These are phyloP conservation scores for Zosterops lateralis DNA, from an alignment of 2,113 vertebrate species.

Conservation along the genomic window DNA sequence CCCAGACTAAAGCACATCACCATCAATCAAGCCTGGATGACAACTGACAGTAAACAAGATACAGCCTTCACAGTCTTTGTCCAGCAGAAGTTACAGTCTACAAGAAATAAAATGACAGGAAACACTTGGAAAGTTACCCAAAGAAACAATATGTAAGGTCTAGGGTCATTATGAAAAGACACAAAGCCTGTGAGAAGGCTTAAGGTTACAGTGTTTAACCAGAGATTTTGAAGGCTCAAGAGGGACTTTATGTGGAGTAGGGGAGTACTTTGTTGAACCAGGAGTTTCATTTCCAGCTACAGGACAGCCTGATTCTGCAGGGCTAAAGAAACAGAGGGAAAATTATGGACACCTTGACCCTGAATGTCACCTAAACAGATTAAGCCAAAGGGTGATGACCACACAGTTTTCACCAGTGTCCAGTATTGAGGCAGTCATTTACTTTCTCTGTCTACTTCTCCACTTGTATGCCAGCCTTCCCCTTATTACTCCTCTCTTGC, in stretches of 20 bases:
- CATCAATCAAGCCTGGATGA: background rate
- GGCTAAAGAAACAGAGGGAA: background rate
- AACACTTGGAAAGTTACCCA: background rate
- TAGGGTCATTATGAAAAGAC: background rate
- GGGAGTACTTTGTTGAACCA: background rate
- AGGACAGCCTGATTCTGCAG: background rate
- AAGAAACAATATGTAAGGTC: background rate
- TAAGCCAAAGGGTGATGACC: background rate
- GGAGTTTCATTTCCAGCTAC: background rate
- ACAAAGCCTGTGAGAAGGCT: background rate
- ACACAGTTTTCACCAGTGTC: background rate
- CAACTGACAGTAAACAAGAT: background rate
- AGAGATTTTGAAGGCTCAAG: background rate
- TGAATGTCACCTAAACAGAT: background rate
- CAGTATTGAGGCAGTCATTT: background rate
- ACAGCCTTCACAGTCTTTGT: background rate
- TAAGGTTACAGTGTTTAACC: background rate
- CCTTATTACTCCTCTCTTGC: background rate
- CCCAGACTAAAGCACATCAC: background rate
- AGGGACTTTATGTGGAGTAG: background rate
- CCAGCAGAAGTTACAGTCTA: background rate
- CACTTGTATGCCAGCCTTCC: background rate
- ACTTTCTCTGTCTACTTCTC: background rate
- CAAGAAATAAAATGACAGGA: background rate
- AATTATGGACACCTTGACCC: background rate